These are phyloP conservation scores for Platygyra sinensis DNA, from an alignment of 64 coral and sea anemone species.

Conservation along the genomic window DNA sequence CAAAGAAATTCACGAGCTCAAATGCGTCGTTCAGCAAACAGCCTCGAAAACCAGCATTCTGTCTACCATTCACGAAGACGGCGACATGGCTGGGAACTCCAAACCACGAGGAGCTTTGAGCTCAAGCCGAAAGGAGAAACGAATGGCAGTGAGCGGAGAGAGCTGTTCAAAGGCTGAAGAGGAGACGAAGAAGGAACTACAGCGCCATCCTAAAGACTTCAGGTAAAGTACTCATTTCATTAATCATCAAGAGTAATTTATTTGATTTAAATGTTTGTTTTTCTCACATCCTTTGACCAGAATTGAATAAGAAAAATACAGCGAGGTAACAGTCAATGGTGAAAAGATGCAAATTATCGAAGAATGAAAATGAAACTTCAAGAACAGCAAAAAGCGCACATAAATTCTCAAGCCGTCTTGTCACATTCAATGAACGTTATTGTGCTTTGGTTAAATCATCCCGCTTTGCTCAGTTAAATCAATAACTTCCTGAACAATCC, in stretches of 20 bases:
- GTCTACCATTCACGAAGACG: constrained; percentile 77
- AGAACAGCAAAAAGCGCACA: neutral
- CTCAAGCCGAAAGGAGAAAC: constrained; percentile 73
- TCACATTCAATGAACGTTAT: neutral
- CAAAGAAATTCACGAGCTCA: constrained; percentile 94
- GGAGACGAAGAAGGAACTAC: constrained; percentile 79
- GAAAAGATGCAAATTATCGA: neutral
- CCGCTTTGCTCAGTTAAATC: neutral
- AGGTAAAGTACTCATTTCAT: constrained; percentile 48
- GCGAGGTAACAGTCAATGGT: constrained; percentile 4
- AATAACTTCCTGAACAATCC: neutral
- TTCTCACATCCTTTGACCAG: neutral
- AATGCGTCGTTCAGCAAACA: constrained; percentile 96
- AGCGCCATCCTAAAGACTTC: constrained; percentile 91
- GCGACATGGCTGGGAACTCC: neutral
- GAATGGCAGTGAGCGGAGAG: constrained; percentile 93
- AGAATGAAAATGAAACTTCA: neutral
- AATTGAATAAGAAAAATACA: constrained; percentile 18
- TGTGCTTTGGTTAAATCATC: neutral
- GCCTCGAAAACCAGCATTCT: constrained; percentile 60
- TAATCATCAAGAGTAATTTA: constrained; percentile 19
- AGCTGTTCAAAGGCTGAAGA: constrained; percentile 88
- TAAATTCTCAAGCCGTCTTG: neutral
- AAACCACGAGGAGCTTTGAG: constrained; percentile 20
- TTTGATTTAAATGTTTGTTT: constrained; percentile 38